Percentiles rank a stretch among this genome's conserved stretches.
phyloP scores from a whole-genome alignment of 2,797 vertebrate genomes.

The Hydrophis major region DNA sequence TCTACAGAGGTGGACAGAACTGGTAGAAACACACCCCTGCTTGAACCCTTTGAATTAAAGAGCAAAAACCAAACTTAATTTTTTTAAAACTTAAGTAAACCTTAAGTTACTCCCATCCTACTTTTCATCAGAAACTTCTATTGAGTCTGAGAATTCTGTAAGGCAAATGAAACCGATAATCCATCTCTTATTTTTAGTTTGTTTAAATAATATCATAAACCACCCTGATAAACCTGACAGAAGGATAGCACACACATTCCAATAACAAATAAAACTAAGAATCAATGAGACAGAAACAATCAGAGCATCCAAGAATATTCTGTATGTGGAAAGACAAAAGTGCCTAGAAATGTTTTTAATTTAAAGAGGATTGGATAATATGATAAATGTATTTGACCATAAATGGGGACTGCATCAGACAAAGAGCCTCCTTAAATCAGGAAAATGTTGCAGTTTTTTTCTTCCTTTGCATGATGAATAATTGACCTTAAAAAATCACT shows the following conservation, averaged over 20 bases:
- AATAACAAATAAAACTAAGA: background rate
- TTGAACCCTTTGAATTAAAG: background rate
- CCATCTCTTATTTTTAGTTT: background rate
- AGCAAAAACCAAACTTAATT: background rate
- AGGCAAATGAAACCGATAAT: background rate
- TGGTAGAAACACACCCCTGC: background rate
- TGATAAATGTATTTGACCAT: background rate
- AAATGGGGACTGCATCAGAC: background rate
- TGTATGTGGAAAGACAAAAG: background rate
- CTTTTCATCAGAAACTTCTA: background rate
- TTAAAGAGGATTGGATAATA: background rate
- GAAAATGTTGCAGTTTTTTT: background rate
- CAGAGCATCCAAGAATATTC: background rate
- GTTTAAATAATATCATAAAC: background rate
- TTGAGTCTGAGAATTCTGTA: background rate
- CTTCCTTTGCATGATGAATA: background rate
- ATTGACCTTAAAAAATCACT: background rate
- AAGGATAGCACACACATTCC: background rate
- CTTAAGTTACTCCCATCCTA: background rate
- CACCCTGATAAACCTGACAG: background rate
- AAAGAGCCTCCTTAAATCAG: background rate
- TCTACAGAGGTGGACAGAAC: no score
- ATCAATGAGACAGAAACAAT: background rate
- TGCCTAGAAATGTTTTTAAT: background rate
- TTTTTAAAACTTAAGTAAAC: background rate